A percentile compares a stretch with the other conserved stretches of the same genome.
Evolutionary conservation across 2,113 vertebrate genomes (phyloP).

Genomic region (Erythrolamprus reginae): DNA sequence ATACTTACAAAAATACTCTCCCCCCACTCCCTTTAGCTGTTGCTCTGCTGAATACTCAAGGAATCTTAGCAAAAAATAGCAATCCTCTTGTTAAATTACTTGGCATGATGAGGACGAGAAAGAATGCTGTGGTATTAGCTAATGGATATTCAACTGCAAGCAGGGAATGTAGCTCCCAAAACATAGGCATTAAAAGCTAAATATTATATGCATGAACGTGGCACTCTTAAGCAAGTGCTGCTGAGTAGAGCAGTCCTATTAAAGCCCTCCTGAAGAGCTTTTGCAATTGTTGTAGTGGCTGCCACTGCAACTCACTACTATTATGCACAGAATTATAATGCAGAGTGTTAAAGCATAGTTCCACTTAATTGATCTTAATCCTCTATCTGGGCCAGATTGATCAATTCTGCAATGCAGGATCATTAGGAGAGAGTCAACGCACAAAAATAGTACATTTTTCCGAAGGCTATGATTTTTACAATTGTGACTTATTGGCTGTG

Average conservation of each 20-base stretch:
- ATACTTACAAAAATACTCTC: constrained; percentile 46
- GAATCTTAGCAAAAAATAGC: background rate
- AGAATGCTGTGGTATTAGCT: fast-evolving
- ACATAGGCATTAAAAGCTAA: background rate
- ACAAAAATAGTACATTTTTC: background rate
- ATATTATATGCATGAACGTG: background rate
- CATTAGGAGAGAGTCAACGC: background rate
- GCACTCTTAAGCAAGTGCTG: background rate
- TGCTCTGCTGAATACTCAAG: constrained; percentile 6
- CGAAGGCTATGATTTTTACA: background rate
- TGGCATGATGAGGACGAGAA: background rate
- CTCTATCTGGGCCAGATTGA: background rate
- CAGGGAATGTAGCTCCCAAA: background rate
- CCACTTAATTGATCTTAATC: background rate
- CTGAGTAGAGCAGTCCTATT: background rate
- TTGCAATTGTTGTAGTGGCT: background rate
- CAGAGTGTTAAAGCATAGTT: background rate
- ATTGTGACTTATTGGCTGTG: background rate
- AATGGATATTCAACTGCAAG: background rate
- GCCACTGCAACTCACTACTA: background rate
- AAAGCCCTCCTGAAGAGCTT: background rate
- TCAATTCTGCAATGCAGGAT: background rate
- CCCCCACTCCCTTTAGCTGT: background rate
- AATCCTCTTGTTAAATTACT: constrained; percentile 1
- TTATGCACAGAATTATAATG: background rate